Percentiles rank a stretch among this genome's conserved stretches.
phyloP scores from a whole-genome alignment of 2,888 invertebrate species.

The Gasteruption jaculator region DNA sequence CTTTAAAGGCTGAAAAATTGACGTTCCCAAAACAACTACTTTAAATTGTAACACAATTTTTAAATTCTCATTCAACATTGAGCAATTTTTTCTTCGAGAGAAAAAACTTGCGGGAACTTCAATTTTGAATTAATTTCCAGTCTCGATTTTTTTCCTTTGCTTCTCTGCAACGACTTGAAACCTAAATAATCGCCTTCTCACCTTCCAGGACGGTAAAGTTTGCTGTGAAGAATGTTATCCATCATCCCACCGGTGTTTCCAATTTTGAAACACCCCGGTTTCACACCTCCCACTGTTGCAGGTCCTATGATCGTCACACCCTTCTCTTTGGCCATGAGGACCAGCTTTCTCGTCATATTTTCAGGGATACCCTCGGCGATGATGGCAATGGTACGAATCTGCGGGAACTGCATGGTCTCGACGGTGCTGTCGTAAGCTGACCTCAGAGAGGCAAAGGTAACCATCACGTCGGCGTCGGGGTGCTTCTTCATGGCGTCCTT shows the following conservation, averaged over 20 bases:
- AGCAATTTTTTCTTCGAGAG: too few species aligned
- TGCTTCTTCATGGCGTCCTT: slow-evolving; percentile 93
- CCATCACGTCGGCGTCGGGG: slow-evolving; percentile 89
- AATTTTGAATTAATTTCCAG: too few species aligned
- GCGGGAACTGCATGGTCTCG: slow-evolving; percentile 90
- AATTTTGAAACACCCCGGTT: slow-evolving; percentile 98
- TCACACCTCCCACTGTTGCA: slow-evolving; percentile 95
- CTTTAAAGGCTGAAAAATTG: too few species aligned
- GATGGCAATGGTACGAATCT: slow-evolving; percentile 94
- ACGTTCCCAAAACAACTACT: too few species aligned
- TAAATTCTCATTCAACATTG: too few species aligned
- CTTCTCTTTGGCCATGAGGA: slow-evolving; percentile 77
- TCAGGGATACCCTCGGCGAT: slow-evolving; percentile 99
- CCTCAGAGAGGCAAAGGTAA: slow-evolving; percentile 95
- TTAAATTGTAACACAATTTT: too few species aligned
- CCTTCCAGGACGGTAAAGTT: slow-evolving; percentile 91
- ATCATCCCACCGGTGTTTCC: slow-evolving; percentile 99
- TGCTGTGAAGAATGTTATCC: slow-evolving; percentile 97
- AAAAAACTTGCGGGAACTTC: too few species aligned
- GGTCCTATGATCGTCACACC: slow-evolving; percentile 88
- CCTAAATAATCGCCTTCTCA: slow-evolving; percentile 33
- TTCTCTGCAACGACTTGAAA: too few species aligned
- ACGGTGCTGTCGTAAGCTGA: slow-evolving; percentile 96
- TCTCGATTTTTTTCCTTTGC: too few species aligned
- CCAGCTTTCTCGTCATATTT: slow-evolving; percentile 93